Evolutionary conservation across 1,140 invertebrate species (phyloP), one percentile per base, ranked within the genome.

Genomic region (Zaprionus inermis): DNA sequence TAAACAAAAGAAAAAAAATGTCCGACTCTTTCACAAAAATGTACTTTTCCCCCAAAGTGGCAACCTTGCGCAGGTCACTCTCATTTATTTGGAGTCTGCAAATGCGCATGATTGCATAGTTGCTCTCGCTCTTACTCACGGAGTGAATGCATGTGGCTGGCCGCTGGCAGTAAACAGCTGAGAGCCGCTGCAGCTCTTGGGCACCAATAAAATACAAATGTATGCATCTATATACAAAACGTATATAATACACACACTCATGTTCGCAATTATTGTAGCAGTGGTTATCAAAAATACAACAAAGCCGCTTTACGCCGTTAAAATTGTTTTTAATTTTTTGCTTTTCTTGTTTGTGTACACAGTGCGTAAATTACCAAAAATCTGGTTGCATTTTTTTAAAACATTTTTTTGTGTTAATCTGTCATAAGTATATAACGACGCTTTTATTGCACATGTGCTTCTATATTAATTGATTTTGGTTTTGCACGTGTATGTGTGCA

Each of bases 391-490:
- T 67, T 65, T 58, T 10, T 41, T 57, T 41, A 44, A 34, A 73
- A 54, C 34, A 58, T 44, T 28, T 60, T 20, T 56, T 58, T 67
- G 5, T n/a, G 7, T 16, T 34, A 30, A 67, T 22, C 30, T 28
- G 38, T 44, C 18, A 18, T 22, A 46, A 30, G 36, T 46, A 12
- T 36, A 64, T 20, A 51, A 34, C 5, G 36, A 58, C 55, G 54
- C 46, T 67, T 73, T 60, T 69, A 68, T 74, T 81, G 59, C 69
- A 80, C 81, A 84, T 84, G 77, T 83, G 81, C 77, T 80, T 80
- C 60, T 57, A 66, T 64, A 65, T 80, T 84, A 83, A 83, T 83
- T 84, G 81, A 83, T 83, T 83, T 83, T 83, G 78, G 57, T 57
- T 82, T 64, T 38, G 71, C 63, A 70, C 64, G 67, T 83, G 80